Evolutionary conservation across 2,113 vertebrate species (phyloP).

Genomic region (Channa argus): DNA sequence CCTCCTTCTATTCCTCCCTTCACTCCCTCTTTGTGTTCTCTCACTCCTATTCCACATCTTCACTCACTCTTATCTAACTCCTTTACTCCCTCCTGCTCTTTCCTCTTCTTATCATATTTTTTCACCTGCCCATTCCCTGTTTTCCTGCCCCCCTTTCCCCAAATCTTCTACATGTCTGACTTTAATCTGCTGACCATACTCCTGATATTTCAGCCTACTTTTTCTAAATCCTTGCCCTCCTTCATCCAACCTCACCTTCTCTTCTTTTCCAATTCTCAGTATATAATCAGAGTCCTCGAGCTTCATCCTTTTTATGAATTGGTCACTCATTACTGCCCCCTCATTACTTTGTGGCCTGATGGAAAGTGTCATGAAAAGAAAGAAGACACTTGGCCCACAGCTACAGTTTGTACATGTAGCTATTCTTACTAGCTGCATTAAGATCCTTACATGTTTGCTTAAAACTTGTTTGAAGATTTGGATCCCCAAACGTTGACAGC

Average conservation of each 20-base stretch:
- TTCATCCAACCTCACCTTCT: conserved; percentile 23
- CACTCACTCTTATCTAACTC: conserved; percentile 26
- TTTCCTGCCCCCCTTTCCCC: not conserved
- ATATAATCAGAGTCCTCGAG: conserved; percentile 25
- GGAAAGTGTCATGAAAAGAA: too few species aligned
- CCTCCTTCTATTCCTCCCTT: not conserved
- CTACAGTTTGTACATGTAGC: too few species aligned
- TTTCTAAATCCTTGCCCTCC: conserved; percentile 9
- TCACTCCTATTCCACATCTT: conserved; percentile 13
- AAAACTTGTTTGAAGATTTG: too few species aligned
- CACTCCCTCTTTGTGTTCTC: not conserved
- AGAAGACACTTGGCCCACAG: too few species aligned
- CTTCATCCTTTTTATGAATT: conserved; percentile 1
- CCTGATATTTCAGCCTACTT: not conserved
- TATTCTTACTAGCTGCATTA: too few species aligned
- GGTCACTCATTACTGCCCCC: conserved; percentile 22
- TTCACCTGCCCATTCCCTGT: conserved; percentile 30
- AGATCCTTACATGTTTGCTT: too few species aligned
- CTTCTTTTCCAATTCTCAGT: conserved; percentile 12
- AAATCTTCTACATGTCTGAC: conserved; percentile 5
- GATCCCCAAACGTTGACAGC: too few species aligned
- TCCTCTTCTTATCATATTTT: conserved; percentile 39
- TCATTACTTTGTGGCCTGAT: not conserved
- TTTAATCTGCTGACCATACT: not conserved
- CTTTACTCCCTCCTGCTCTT: conserved; percentile 18